Base-by-base conservation (phyloP, 2,113 vertebrate species). In the Desmodus rotundus region DNA sequence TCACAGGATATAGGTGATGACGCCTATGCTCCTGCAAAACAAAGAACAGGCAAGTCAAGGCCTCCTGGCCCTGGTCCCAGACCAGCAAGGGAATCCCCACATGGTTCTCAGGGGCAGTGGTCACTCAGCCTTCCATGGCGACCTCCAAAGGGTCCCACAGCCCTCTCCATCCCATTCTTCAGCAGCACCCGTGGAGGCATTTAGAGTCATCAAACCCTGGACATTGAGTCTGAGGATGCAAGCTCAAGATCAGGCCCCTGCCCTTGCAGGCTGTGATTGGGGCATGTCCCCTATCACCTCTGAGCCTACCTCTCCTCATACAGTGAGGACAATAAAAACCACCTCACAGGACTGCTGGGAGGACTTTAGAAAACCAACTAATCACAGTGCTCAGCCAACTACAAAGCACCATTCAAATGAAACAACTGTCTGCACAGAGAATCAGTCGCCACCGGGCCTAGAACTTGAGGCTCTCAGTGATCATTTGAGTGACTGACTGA, bases 1-100 rank as follows among this genome's bases (percentile, higher is more conserved):
- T 99, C 98, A 99, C 99, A 99, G 98, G 96, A 99, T 99, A 92
- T 99, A 99, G 80, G 99, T 99, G 98, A 99, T 99, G 97, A 99
- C 99, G 82, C 99, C 99, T 22, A 99, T 99, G 98, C 99, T 99
- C 99, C 99, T 99, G 97, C 50, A 98, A 98, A 98, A 97, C 45
- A 98, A 78, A 98, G 61, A 80, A 95, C 77, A 96, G 96, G 2
- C 20, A 41, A 50, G 86, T 97, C 73, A 97, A 85, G 70, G 31
- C 56, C 2, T 0, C 50, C 2, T 4, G 61, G 41, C 26, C 92
- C 63, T 50, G 31, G 20, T 36, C 43, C 38, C 56, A 22, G 31
- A 14, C 24, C 68, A 52, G 38, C 28, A 36, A 31, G 14, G 19
- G 36, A 8, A 45, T 73, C 87, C 56, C 52, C 4, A 3, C 5